phyloP scores from a whole-genome alignment of 1,140 invertebrate genomes.

The Octopus sinensis region DNA sequence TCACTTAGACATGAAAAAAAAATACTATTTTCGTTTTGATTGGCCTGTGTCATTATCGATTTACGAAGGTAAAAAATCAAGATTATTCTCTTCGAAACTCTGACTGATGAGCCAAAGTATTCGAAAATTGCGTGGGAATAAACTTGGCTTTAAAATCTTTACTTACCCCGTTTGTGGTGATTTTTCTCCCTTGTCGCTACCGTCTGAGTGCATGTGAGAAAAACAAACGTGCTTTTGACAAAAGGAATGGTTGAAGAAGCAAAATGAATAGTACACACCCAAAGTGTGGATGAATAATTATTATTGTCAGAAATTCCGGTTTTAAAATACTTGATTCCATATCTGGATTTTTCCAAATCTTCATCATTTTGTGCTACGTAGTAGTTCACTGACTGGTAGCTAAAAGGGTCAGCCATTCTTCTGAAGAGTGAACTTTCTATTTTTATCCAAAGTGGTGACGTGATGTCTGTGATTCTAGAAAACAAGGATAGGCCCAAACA shows the following conservation, averaged over 20 bases:
- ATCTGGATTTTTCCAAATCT: neutral
- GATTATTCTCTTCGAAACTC: conserved; percentile 3
- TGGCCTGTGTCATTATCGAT: neutral
- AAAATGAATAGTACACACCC: neutral
- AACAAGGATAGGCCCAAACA: neutral
- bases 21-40: neutral
- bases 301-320: neutral
- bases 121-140: conserved; percentile 7
- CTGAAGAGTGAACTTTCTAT: neutral
- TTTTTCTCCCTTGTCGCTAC: neutral
- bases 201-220: neutral
- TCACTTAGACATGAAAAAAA: neutral
- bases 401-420: neutral
- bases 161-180: neutral
- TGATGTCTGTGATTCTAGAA: neutral
- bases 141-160: neutral
- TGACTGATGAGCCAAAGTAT: neutral
- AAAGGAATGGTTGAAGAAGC: neutral
- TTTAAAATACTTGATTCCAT: conserved; percentile 2
- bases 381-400: conserved; percentile 7
- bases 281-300: neutral
- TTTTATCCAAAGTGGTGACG: neutral
- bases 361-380: neutral
- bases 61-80: neutral
- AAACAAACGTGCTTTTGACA: neutral